Base-by-base conservation (phyloP, 2,888 invertebrate species). In the Anagyrus pseudococci region DNA sequence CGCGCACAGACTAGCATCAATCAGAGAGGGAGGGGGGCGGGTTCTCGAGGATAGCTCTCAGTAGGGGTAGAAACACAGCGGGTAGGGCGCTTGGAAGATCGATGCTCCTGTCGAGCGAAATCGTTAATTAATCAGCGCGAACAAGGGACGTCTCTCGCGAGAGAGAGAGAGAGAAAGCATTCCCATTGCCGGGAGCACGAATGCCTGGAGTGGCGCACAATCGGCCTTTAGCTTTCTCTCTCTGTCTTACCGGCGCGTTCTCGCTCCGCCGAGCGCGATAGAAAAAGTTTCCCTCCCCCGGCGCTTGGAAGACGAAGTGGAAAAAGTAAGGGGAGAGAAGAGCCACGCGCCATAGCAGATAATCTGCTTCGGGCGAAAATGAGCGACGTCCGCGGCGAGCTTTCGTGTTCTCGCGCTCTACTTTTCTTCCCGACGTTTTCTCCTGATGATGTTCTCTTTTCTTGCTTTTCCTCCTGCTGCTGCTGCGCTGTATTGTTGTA, bases 291-390 rank as follows among this genome's bases (percentile, higher is more conserved):
- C 43, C 17, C 20, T 7, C 1, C 17, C 20, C 8, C 20, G 41
- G 8, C 44, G 22, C 19, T n/a, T n/a, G n/a, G 22, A 17, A n/a
- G 15, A 48, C 8, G 10, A 6, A 46, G 37, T 17, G 37, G 13
- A 40, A 37, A 23, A 22, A 10, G 40, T 19, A 15, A 23, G 25
- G 15, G 19, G 15, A 19, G 29, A 46, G 33, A 33, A 25, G 22
- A 46, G 20, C 33, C 37, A 15, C 47, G 44, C n/a, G 13, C 46
- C 17, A 13, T 20, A 13, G 26, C 41, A 13, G 54, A 49, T 54
- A 60, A 60, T 55, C 54, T 29, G 49, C 54, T 60, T 49, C 43
- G 48, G 20, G 54, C 19, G 48, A 54, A 55, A 54, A 60, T 60
- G 54, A 54, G 49, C 48, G 54, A 41, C 49, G 43, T 48, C 49